A percentile compares a stretch with the other conserved stretches of the same genome.
Conservation (phyloP, 2,888 invertebrate species). For the Nysson spinosus region DNA sequence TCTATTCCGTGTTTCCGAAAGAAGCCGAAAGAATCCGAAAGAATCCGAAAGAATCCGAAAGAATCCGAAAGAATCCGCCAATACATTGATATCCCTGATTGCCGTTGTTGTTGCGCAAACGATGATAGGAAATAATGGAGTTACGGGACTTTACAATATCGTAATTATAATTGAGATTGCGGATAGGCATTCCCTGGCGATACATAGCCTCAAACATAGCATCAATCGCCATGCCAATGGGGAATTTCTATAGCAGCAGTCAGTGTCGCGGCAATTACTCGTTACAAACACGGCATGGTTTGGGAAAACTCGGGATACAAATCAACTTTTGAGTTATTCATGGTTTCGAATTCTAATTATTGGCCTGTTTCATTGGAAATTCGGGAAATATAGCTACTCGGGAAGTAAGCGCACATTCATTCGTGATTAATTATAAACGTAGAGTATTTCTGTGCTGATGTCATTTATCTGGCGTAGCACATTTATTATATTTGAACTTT, state of each 20-base stretch:
- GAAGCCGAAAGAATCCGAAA: no score
- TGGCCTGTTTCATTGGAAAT: slow-evolving; percentile 23
- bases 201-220: slow-evolving; percentile 1
- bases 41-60: no score
- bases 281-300: not conserved
- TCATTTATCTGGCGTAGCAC: no score
- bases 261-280: slow-evolving; percentile 25
- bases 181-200: slow-evolving; percentile 1
- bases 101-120: no score
- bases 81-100: no score
- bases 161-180: slow-evolving; percentile 3
- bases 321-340: slow-evolving; percentile 38
- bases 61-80: no score
- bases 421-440: no score
- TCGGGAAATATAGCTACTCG: slow-evolving; percentile 17
- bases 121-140: no score
- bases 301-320: slow-evolving; percentile 32
- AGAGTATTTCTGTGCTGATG: slow-evolving; percentile 26
- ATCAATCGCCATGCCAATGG: slow-evolving; percentile 3
- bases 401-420: no score
- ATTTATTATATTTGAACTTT: no score
- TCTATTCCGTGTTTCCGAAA: no score
- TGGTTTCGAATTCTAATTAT: slow-evolving; percentile 19
- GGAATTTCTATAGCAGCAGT: slow-evolving; percentile 34
- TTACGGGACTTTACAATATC: not conserved